phyloP scores from a whole-genome alignment of 2,888 invertebrate genomes.

The Ornithoptera alexandrae region DNA sequence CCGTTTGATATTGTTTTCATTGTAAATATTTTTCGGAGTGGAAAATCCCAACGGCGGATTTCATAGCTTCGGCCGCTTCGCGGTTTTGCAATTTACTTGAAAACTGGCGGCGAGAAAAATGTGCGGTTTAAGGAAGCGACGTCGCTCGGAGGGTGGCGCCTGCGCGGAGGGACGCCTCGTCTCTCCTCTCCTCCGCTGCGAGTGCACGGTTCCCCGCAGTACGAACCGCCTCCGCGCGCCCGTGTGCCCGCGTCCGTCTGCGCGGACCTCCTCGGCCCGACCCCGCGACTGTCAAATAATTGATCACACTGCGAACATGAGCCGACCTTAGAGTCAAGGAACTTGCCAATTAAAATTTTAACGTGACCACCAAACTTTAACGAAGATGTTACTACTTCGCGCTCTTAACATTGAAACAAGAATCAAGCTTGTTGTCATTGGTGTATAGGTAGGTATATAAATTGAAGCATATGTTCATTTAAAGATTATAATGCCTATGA shows the following conservation, averaged over 20 bases:
- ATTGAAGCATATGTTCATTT: not conserved
- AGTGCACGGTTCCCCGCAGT: slow-evolving; percentile 55
- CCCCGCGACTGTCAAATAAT: slow-evolving; percentile 62
- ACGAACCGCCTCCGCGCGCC: slow-evolving; percentile 43
- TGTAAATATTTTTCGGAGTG: slow-evolving; percentile 49
- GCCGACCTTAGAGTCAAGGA: slow-evolving; percentile 27
- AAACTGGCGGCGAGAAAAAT: slow-evolving; percentile 69
- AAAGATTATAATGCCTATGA: not conserved
- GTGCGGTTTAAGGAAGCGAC: slow-evolving; percentile 46
- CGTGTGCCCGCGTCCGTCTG: slow-evolving; percentile 46
- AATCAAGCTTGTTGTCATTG: slow-evolving; percentile 26
- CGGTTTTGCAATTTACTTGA: slow-evolving; percentile 73
- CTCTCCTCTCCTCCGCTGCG: slow-evolving; percentile 26
- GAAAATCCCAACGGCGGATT: slow-evolving; percentile 57
- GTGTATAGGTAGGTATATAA: slow-evolving; percentile 26
- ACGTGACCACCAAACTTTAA: slow-evolving; percentile 10
- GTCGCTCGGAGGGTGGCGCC: slow-evolving; percentile 53
- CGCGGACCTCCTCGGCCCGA: slow-evolving; percentile 37
- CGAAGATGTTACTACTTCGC: slow-evolving; percentile 43
- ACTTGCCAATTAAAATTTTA: slow-evolving; percentile 47
- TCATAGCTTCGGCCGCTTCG: slow-evolving; percentile 61
- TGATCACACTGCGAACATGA: slow-evolving; percentile 58
- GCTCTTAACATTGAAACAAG: slow-evolving; percentile 11
- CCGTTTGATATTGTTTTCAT: slow-evolving; percentile 17
- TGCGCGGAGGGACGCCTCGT: slow-evolving; percentile 42